phyloP scores from a whole-genome alignment of 2,888 invertebrate genomes.

The Oeneis ivallda region DNA sequence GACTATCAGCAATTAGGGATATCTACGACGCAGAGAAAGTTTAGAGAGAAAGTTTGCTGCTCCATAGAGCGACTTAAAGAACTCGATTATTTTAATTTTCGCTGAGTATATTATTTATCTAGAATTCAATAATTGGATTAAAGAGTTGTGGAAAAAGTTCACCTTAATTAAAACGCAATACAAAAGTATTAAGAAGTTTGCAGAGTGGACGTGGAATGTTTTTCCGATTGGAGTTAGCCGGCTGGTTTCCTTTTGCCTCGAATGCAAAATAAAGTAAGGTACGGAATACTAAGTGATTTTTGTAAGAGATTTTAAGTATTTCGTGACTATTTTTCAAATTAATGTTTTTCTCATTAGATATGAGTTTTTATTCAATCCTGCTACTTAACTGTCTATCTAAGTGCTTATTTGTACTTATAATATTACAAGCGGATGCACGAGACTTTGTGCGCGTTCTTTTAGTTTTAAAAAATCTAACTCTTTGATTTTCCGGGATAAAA shows the following conservation, averaged over 20 bases:
- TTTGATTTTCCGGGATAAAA: too few relatives aligned
- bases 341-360: constrained; percentile 15
- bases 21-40: too few relatives aligned
- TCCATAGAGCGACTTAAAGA: neutral
- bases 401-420: too few relatives aligned
- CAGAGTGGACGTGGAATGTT: constrained; percentile 56
- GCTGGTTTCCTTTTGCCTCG: constrained; percentile 57
- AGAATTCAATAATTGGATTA: constrained; percentile 36
- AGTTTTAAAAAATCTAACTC: neutral
- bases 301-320: constrained; percentile 36
- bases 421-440: too few relatives aligned
- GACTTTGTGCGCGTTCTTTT: too few relatives aligned
- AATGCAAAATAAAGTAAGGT: constrained; percentile 53
- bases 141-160: constrained; percentile 38
- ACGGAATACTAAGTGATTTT: constrained; percentile 41
- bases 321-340: constrained; percentile 30
- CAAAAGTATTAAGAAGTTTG: constrained; percentile 55
- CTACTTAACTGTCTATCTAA: neutral
- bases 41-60: too few relatives aligned
- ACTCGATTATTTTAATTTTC: neutral
- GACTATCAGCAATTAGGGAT: too few relatives aligned
- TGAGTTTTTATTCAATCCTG: neutral
- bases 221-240: constrained; percentile 54
- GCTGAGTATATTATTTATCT: neutral
- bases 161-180: constrained; percentile 58